Evolutionary conservation across 64 coral and sea anemone species (phyloP), one percentile per base, ranked within the genome.

Genomic region (Montipora cactus): DNA sequence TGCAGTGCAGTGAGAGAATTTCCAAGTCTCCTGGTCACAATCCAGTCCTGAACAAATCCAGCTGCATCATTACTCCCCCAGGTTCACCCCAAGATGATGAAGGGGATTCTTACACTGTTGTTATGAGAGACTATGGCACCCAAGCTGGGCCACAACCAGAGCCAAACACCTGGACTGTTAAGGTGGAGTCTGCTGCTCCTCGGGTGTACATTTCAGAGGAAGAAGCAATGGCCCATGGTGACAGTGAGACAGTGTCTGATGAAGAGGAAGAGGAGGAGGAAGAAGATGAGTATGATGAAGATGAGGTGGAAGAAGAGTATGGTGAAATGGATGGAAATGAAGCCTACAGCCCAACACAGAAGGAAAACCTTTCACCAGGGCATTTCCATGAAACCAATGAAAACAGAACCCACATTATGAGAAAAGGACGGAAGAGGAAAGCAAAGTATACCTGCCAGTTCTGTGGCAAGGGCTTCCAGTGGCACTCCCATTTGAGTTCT

Each of bases 401-500:
- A 84, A 87, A 84, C 67, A 85, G 76, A 58, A 46, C 28, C 67
- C 80, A 44, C 49, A 59, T 64, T 21, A 55, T 59, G 0, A 77
- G 49, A 49, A 72, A 67, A 67, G 48, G 67, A 3, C 84, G 47
- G 52, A 91, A 55, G 49, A 67, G 72, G 52, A 95, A 72, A 79
- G 83, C n/a, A 76, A 94, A 79, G 88, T 98, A 94, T 49, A 85
- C 84, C 7, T 98, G 96, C 52, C 70, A 87, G 51, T 98, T 92
- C 44, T 98, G 96, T 47, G 66, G 67, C 85, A 98, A 98, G 53
- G 96, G 93, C 3, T 98, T 98, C 28, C 96, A 98, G 85, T 98
- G 96, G 96, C 93, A 98, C 28, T 98, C 96, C 15, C 96, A 98
- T 49, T 74, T 98, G 57, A 93, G 81, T 21, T 98, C 96, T 75